A percentile compares a stretch with the other conserved stretches of the same genome.
phyloP scores from a whole-genome alignment of 2,797 vertebrate genomes.

The Trachops cirrhosus region DNA sequence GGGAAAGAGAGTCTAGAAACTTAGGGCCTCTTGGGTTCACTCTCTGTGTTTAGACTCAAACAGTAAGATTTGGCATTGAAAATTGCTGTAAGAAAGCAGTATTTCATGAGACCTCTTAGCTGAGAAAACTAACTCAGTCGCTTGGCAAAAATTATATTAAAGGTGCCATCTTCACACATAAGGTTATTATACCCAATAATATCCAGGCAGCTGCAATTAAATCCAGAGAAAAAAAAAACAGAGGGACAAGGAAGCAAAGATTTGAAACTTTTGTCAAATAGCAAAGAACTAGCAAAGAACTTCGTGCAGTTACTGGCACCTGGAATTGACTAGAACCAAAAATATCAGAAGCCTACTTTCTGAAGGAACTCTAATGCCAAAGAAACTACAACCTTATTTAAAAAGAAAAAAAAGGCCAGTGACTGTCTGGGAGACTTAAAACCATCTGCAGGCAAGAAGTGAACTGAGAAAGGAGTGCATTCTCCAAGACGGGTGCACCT shows the following conservation, averaged over 20 bases:
- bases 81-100: conserved; percentile 16
- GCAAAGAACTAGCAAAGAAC: background rate
- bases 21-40: background rate
- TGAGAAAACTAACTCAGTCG: background rate
- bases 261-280: background rate
- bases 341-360: background rate
- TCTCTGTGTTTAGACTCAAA: background rate
- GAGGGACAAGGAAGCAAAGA: background rate
- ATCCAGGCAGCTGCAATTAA: background rate
- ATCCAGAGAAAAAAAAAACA: background rate
- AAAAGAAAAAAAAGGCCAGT: background rate
- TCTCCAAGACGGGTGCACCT: background rate
- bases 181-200: background rate
- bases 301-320: background rate
- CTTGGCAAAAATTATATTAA: conserved; percentile 9
- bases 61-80: background rate
- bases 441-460: background rate
- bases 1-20: background rate
- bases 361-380: background rate
- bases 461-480: background rate
- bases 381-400: background rate
- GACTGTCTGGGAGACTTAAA: background rate
- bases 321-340: background rate
- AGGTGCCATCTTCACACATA: background rate
- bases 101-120: background rate